Base-by-base conservation (phyloP, 2,888 invertebrate species). In the Lepas anatifera region DNA sequence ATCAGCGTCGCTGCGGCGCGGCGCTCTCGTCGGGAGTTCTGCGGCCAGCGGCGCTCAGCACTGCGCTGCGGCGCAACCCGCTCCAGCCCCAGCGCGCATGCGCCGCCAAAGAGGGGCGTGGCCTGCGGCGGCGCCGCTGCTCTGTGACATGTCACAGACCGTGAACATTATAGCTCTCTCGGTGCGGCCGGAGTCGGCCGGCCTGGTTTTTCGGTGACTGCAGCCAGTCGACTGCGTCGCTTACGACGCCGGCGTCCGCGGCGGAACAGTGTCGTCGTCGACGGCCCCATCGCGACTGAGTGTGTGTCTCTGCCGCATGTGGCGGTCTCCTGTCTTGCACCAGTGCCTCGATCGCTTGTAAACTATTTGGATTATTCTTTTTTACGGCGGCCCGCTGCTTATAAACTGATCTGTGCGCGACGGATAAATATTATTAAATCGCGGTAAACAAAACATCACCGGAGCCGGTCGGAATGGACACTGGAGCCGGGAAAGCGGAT, bases 351-450 rank as follows among this genome's bases (percentile, higher is more conserved):
- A 58, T 58, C 32, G 58, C 58, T n/a, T 25, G 58, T 58, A 58
- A 58, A 58, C 58, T 58, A 58, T 58, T 58, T 58, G 58, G 58
- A 58, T 58, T 58, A 58, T 58, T 58, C 58, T 58, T 58, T 58
- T 58, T 58, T 58, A 58, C 58, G 29, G 58, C 58, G 32, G 58
- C 16, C 32, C n/a, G n/a, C 58, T 58, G 58, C 58, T 58, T 32
- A 58, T 58, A 58, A 58, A 58, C 58, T 32, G 58, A 32, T 58
- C 32, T 22, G 32, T 4, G 10, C 58, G 13, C n/a, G 41, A 41
- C 41, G 58, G 58, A 58, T 58, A 58, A 58, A 58, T 58, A 58
- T 58, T 58, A 58, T 58, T 58, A 58, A 58, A 58, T 58, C 32
- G 29, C 58, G 29, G 58, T 58, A 58, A 58, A 58, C 58, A 58